A percentile compares a stretch with the other conserved stretches of the same genome.
These are phyloP conservation scores for Oreochromis grahami DNA, from an alignment of 2,797 vertebrate species.

Conservation along the genomic window DNA sequence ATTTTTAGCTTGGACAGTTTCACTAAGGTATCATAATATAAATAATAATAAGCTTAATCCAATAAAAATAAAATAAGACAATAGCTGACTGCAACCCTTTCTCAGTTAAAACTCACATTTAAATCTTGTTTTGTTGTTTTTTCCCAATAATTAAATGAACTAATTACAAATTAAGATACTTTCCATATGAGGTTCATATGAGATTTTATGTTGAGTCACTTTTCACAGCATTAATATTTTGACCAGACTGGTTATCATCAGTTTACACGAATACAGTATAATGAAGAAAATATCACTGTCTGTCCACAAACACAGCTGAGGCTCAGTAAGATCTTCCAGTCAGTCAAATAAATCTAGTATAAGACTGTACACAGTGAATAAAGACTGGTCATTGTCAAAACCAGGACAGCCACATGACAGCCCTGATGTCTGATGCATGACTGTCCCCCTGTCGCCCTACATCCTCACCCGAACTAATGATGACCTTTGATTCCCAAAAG, in stretches of 20 bases:
- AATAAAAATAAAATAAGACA: not conserved
- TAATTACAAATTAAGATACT: not conserved
- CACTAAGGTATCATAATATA: not conserved
- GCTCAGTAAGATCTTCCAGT: not conserved
- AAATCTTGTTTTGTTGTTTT: not conserved
- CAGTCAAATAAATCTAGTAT: not conserved
- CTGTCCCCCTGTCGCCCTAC: conserved; percentile 48
- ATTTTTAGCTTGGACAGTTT: not conserved
- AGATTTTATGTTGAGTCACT: not conserved
- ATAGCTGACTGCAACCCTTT: not conserved
- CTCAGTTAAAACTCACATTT: not conserved
- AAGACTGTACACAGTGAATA: conserved; percentile 5
- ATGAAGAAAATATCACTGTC: not conserved
- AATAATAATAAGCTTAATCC: not conserved
- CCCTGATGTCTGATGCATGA: conserved; percentile 54
- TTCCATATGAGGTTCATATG: not conserved
- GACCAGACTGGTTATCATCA: not conserved
- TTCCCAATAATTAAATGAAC: not conserved
- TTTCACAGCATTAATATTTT: not conserved
- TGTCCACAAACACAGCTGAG: not conserved
- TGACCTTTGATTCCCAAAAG: conserved; percentile 72
- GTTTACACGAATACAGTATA: not conserved
- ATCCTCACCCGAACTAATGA: conserved; percentile 62
- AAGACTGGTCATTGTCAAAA: conserved; percentile 38
- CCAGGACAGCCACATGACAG: conserved; percentile 52